These are phyloP conservation scores for Pelusios castaneus DNA, from an alignment of 2,113 vertebrate species.

Conservation along the genomic window DNA sequence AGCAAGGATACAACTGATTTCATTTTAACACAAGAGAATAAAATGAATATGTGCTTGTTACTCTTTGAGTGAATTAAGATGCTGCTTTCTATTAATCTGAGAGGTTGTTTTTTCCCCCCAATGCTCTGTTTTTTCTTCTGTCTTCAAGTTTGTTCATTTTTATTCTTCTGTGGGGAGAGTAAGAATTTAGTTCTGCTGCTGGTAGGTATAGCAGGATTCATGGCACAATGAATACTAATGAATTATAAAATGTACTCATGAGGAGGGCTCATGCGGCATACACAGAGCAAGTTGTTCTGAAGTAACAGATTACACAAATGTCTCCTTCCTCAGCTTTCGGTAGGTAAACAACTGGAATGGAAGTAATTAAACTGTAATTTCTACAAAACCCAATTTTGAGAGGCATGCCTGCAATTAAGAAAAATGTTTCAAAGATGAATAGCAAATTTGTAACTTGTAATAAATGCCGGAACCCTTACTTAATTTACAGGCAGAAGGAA, in stretches of 20 bases:
- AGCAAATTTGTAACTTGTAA: conserved; percentile 24
- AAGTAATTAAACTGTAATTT: conserved; percentile 37
- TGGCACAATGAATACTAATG: background rate
- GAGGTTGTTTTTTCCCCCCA: background rate
- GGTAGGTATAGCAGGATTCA: conserved; percentile 2
- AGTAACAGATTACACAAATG: background rate
- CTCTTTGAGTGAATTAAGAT: background rate
- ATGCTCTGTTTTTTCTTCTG: background rate
- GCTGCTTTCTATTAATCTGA: background rate
- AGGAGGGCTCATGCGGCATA: background rate
- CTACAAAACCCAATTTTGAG: conserved; percentile 27
- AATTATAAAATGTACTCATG: background rate
- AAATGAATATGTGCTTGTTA: background rate
- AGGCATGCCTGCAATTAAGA: conserved; percentile 45
- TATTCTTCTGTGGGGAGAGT: background rate
- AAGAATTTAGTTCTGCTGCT: background rate
- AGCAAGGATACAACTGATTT: background rate
- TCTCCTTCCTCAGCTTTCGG: background rate
- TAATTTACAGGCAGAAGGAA: conserved; percentile 7
- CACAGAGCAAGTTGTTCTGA: background rate
- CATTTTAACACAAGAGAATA: background rate
- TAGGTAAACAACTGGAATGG: conserved; percentile 24
- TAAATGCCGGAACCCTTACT: background rate
- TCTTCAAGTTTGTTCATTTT: conserved; percentile 12
- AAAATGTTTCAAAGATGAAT: conserved; percentile 9